A percentile compares a stretch with the other conserved stretches of the same genome.
These are phyloP conservation scores for Coenonympha glycerion DNA, from an alignment of 2,888 invertebrate genomes.

Conservation along the genomic window DNA sequence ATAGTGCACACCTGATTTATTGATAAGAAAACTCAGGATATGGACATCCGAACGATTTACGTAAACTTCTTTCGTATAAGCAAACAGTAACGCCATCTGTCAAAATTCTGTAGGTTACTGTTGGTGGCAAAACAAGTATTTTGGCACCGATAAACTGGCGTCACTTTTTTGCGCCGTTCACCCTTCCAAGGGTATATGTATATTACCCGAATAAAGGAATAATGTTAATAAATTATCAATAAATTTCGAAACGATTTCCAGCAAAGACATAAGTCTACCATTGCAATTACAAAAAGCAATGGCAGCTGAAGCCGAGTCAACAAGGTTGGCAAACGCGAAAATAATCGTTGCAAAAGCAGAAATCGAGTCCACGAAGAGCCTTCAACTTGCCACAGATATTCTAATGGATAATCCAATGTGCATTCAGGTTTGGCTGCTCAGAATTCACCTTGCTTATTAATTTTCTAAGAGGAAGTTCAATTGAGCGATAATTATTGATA, in stretches of 20 bases:
- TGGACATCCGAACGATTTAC: no score
- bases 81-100: no score
- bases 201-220: no score
- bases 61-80: no score
- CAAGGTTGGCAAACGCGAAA: slow-evolving; percentile 77
- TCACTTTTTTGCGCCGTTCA: no score
- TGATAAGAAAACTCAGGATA: no score
- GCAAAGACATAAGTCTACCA: slow-evolving; percentile 50
- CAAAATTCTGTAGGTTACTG: no score
- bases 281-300: slow-evolving; percentile 76
- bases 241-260: slow-evolving; percentile 29
- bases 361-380: slow-evolving; percentile 75
- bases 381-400: slow-evolving; percentile 78
- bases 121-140: no score
- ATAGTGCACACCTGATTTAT: no score
- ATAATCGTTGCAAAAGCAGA: slow-evolving; percentile 80
- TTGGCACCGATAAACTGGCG: no score
- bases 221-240: neutral
- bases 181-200: no score
- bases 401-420: slow-evolving; percentile 74
- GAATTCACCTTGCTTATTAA: neutral
- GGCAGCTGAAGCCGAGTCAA: slow-evolving; percentile 80
- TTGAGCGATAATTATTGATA: neutral
- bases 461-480: neutral
- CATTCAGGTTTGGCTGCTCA: slow-evolving; percentile 42